Base-by-base conservation (phyloP, 1,140 invertebrate genomes). In the Globodera rostochiensis region DNA sequence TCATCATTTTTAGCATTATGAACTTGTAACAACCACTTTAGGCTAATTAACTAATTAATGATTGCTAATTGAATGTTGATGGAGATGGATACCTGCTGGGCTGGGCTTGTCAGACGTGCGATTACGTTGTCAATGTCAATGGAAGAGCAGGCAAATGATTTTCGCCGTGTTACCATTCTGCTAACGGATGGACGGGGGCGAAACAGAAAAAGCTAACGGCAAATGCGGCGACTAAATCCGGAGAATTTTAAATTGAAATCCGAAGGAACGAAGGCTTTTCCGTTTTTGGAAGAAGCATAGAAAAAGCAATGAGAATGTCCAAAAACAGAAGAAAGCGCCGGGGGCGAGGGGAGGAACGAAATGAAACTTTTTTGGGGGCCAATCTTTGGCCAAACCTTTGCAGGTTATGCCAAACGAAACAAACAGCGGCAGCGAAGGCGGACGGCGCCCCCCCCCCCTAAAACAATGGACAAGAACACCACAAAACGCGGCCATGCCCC, bases 101-200 rank as follows among this genome's bases (percentile, higher is more conserved):
- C 5, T 4, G 77, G 50, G 45, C 7, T 78, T 21, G 64, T 78
- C 49, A 78, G 70, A 25, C 60, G 66, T 64, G 21, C 49, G 9
- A 78, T 78, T 50, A 78, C 66, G 49, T 69, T 78, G 50, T 78
- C 77, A 45, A 78, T 64, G 50, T 78, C 64, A 21, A 78, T 64
- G 49, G 70, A 70, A 25, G 77, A 66, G 49, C 70, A 64, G 21
- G 70, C 47, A 64, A 78, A n/a, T 53, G 77, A 69, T 78, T 78
- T 78, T 21, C 77, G 77, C n/a, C 77, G 66, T 64, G 77, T 45
- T 25, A 78, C 77, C 77, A 78, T 78, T 78, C 70, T 64, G 46
- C 15, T 69, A 19, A 69, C 8, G 49, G 46, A 45, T 45, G 49
- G n/a, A 6, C 15, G 6, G 8, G 6, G 8, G 25, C 47, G 60